These are phyloP conservation scores for Hyposoter didymator DNA, from an alignment of 2,888 invertebrate genomes.

Conservation along the genomic window DNA sequence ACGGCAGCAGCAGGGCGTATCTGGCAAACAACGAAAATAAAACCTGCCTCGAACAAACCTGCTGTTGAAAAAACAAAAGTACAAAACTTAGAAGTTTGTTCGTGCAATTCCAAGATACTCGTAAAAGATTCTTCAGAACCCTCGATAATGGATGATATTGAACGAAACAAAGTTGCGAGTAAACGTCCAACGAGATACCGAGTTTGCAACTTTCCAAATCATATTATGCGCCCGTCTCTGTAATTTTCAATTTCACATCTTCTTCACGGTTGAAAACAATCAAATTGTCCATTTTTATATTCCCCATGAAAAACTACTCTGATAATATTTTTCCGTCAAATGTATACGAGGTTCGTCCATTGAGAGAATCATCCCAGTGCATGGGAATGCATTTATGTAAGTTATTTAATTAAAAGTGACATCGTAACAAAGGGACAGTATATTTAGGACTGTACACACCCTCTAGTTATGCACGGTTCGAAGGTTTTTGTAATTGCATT, in stretches of 20 bases:
- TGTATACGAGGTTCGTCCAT: background rate
- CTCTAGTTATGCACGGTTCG: background rate
- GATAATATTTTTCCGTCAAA: background rate
- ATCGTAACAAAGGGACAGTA: slow-evolving; percentile 7
- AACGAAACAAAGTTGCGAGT: background rate
- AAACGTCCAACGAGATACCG: background rate
- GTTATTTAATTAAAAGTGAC: background rate
- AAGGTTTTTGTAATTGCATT: background rate
- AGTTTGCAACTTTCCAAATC: background rate
- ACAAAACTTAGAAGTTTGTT: background rate
- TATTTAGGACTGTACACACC: background rate
- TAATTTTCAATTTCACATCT: background rate
- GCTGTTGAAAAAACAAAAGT: background rate
- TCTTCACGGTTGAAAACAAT: background rate
- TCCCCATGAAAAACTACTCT: background rate
- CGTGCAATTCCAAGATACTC: background rate
- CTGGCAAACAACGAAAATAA: slow-evolving; percentile 29
- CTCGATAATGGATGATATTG: background rate
- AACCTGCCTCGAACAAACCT: background rate
- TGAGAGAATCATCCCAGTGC: background rate
- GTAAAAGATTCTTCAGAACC: background rate
- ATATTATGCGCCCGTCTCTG: background rate
- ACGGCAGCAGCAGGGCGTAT: background rate
- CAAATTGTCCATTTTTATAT: background rate
- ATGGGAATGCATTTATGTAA: background rate